phyloP scores from a whole-genome alignment of 2,888 invertebrate species.

The Drosophila prolongata region DNA sequence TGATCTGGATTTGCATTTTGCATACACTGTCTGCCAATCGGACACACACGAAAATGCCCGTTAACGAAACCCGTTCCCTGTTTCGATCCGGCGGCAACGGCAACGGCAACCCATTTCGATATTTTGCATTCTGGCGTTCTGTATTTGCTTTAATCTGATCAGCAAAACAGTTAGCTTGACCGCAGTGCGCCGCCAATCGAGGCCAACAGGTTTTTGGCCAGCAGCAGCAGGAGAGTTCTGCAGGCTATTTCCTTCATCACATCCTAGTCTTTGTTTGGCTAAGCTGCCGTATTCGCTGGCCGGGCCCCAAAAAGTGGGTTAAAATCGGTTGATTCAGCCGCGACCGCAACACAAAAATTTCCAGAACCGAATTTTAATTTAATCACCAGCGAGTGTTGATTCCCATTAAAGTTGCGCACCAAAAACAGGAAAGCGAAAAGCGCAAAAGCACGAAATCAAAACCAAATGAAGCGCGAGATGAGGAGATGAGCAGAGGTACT shows the following conservation, averaged over 20 bases:
- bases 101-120: constrained; percentile 50
- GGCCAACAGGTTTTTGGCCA: constrained; percentile 68
- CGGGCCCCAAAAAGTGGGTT: constrained; percentile 37
- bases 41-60: constrained; percentile 35
- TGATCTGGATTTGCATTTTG: constrained; percentile 40
- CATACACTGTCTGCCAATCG: constrained; percentile 16
- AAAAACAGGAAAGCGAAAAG: constrained; percentile 29
- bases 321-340: constrained; percentile 6
- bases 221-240: constrained; percentile 22
- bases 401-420: constrained; percentile 34
- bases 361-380: constrained; percentile 44
- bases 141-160: constrained; percentile 62
- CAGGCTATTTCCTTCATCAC: constrained; percentile 12
- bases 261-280: constrained; percentile 21
- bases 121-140: constrained; percentile 63
- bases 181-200: constrained; percentile 54
- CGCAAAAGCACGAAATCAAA: constrained; percentile 34
- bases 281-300: neutral
- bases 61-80: constrained; percentile 50
- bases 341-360: constrained; percentile 12
- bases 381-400: constrained; percentile 35
- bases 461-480: constrained; percentile 24
- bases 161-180: constrained; percentile 72
- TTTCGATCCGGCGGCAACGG: constrained; percentile 31
- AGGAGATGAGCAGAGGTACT: constrained; percentile 15